These are phyloP conservation scores for Germaria angustata DNA, from an alignment of 2,888 invertebrate species.

Conservation along the genomic window DNA sequence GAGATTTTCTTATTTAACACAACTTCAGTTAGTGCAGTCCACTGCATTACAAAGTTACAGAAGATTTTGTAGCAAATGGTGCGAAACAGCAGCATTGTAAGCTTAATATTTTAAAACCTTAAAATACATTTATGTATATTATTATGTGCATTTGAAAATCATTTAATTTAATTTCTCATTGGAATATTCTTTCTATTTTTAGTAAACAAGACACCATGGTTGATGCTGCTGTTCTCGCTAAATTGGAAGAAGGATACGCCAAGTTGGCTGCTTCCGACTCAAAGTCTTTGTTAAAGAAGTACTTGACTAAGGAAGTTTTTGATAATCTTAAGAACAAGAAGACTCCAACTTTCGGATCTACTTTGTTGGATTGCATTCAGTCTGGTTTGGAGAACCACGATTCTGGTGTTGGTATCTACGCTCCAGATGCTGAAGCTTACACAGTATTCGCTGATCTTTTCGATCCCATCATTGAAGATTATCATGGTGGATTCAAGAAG, in stretches of 20 bases:
- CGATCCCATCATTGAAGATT: constrained; percentile 98
- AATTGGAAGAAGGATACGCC: constrained; percentile 94
- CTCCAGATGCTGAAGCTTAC: constrained; percentile 98
- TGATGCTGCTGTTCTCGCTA: constrained; percentile 94
- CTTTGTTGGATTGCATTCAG: constrained; percentile 95
- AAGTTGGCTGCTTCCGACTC: constrained; percentile 94
- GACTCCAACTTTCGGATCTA: constrained; percentile 93
- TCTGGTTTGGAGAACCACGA: constrained; percentile 98
- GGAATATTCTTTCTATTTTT: constrained; percentile 74
- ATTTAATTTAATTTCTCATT: constrained; percentile 3
- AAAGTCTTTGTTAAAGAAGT: constrained; percentile 97
- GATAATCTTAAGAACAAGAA: constrained; percentile 95
- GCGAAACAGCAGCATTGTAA: constrained; percentile 21
- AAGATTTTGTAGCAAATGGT: constrained; percentile 41
- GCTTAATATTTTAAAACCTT: neutral
- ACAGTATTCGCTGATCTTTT: constrained; percentile 94
- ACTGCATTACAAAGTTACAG: neutral
- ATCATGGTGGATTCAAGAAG: constrained; percentile 97
- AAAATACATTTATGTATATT: no score
- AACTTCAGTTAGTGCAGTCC: constrained; percentile 3
- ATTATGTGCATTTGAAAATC: constrained; percentile 1
- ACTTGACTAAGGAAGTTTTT: constrained; percentile 94
- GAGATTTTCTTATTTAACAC: constrained; percentile 55
- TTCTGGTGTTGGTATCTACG: constrained; percentile 98
- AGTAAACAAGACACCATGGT: constrained; percentile 91